These are phyloP conservation scores for Smutsia gigantea DNA, from an alignment of 2,797 vertebrate genomes.

Conservation along the genomic window DNA sequence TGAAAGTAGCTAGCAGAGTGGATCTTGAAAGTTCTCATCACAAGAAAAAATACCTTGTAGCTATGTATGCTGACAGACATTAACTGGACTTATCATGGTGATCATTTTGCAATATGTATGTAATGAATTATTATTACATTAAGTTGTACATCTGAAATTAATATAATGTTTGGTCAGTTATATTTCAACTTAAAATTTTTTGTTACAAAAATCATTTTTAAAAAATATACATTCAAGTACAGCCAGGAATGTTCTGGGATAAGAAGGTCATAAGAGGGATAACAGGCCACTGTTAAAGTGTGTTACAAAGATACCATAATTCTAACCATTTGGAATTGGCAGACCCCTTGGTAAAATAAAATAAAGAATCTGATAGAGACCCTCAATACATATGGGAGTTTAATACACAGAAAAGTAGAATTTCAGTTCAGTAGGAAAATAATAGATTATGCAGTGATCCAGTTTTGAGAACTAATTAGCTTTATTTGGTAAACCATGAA, in stretches of 20 bases:
- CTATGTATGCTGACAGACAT: neutral
- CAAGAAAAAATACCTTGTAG: neutral
- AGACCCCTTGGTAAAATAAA: neutral
- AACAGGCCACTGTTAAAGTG: neutral
- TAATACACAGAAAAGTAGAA: neutral
- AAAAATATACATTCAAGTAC: neutral
- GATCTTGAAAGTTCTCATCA: neutral
- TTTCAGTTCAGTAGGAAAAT: neutral
- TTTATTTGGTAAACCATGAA: neutral
- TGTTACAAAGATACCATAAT: neutral
- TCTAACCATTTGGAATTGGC: neutral
- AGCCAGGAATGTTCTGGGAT: neutral
- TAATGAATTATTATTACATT: neutral
- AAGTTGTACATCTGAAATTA: neutral
- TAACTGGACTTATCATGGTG: neutral
- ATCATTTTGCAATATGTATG: neutral
- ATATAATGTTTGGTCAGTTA: neutral
- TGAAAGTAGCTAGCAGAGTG: neutral
- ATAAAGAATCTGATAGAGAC: neutral
- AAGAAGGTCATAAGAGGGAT: neutral
- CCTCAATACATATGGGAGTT: neutral
- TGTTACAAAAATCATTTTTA: neutral
- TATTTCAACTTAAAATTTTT: neutral
- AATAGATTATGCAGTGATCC: neutral
- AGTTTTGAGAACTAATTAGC: neutral